Evolutionary conservation across 2,888 invertebrate genomes (phyloP), one percentile per base, ranked within the genome.

Genomic region (Cataglyphis albicans): DNA sequence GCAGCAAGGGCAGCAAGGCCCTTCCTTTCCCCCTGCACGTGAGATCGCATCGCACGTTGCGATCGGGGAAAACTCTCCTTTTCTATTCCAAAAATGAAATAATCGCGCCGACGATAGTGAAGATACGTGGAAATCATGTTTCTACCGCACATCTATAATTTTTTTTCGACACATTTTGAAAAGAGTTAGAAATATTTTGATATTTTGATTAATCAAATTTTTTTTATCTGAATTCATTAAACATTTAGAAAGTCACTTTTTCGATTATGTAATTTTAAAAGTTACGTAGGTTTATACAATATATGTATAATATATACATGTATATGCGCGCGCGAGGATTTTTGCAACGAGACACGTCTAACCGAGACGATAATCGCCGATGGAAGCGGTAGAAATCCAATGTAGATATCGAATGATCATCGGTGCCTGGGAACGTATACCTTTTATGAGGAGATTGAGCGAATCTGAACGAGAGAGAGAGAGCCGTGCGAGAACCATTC

Each of bases 41-140:
- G 48, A 85, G 83, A 83, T 81, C 76, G 80, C 83, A 83, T 87
- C 83, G 67, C 32, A n/a, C 81, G 82, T 68, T 74, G 63, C 74
- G 78, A 85, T 85, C 64, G 68, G 44, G n/a, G 44, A 29, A 35
- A 44, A 18, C 35, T 67, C 64, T 75, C 59, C 44, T 82, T 61
- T 75, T 59, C 70, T 72, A 48, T 57, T 64, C 41, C 61, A 59
- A 70, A 82, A 73, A 48, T 67, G 74, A 84, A 86, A 86, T 75
- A 86, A 88, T 81, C 55, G 73, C 64, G 15, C 70, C 73, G 25
- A 12, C 41, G 70, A 41, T 64, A 64, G 9, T 21, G 5, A 64
- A 3, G 18, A 61, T 61, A 15, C 9, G 18, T 35, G 18, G 10
- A 10, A 35, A n/a, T 38, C 38, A 21, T 38, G 15, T 21, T 38